phyloP scores from a whole-genome alignment of 2,797 vertebrate genomes.

The Melanotaenia trifasciata region DNA sequence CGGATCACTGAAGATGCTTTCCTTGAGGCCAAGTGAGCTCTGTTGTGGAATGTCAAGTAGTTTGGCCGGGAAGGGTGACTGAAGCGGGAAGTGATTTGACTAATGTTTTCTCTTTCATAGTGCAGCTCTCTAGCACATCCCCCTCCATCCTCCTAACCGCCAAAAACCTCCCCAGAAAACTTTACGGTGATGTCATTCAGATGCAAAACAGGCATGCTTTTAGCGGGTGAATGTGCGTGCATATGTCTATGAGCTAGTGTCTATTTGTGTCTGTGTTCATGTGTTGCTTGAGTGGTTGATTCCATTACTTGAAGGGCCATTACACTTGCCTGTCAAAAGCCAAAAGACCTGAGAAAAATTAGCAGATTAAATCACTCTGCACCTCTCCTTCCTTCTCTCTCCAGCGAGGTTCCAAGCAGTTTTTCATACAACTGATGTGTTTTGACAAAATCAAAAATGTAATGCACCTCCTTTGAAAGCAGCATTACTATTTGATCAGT shows the following conservation, averaged over 20 bases:
- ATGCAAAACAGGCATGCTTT: conserved; percentile 81
- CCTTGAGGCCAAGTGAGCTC: conserved; percentile 49
- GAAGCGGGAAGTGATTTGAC: conserved; percentile 78
- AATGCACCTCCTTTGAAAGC: conserved; percentile 35
- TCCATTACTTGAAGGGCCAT: conserved; percentile 85
- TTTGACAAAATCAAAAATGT: conserved; percentile 55
- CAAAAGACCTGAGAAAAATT: conserved; percentile 81
- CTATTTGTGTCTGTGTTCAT: conserved; percentile 53
- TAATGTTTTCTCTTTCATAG: conserved; percentile 72
- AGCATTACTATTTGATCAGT: conserved; percentile 36
- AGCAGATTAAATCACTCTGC: conserved; percentile 77
- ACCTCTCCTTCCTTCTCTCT: conserved; percentile 18
- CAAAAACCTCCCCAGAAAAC: conserved; percentile 69
- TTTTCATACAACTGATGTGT: conserved; percentile 34
- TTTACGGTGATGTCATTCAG: conserved; percentile 81
- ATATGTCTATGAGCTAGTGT: conserved; percentile 40
- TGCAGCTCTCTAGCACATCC: conserved; percentile 42
- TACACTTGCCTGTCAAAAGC: conserved; percentile 82
- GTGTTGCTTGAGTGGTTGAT: conserved; percentile 83
- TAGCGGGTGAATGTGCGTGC: conserved; percentile 63
- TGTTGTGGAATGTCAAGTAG: conserved; percentile 77
- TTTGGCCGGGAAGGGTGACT: conserved; percentile 63
- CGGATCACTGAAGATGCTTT: conserved; percentile 52
- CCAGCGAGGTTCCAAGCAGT: conserved; percentile 17
- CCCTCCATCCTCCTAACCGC: conserved; percentile 61